Evolutionary conservation across 2,797 vertebrate genomes (phyloP).

Genomic region (Ceyx erithaca): DNA sequence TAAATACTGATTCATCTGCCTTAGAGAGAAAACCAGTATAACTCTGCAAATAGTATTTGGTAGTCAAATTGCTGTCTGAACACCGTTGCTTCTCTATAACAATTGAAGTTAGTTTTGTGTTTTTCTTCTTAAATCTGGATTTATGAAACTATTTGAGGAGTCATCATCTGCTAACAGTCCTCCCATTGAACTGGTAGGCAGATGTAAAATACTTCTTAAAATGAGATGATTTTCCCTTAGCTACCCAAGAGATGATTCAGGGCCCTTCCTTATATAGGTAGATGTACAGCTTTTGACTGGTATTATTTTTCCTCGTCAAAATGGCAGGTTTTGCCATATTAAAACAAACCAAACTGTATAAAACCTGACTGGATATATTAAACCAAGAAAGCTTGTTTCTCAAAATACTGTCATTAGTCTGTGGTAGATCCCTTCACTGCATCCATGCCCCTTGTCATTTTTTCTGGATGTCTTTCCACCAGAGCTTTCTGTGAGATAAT

Average conservation of each 20-base stretch:
- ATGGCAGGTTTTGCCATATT: background rate
- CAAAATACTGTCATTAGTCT: background rate
- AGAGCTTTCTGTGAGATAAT: background rate
- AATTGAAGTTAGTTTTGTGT: background rate
- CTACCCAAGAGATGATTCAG: background rate
- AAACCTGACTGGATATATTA: background rate
- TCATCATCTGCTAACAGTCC: background rate
- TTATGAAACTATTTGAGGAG: background rate
- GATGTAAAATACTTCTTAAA: background rate
- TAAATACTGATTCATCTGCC: constrained; percentile 33
- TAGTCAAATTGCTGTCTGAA: constrained; percentile 30
- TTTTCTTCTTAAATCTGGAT: background rate
- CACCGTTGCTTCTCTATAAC: background rate
- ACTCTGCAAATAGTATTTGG: constrained; percentile 8
- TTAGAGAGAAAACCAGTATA: constrained; percentile 24
- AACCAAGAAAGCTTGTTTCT: background rate
- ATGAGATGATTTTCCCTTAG: background rate
- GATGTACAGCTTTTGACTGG: background rate
- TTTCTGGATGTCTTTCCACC: background rate
- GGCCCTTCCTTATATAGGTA: background rate
- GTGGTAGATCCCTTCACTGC: background rate
- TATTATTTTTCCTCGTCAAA: background rate
- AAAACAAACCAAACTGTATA: background rate
- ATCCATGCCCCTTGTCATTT: background rate
- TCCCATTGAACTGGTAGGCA: background rate